Conservation (phyloP, 2,797 vertebrate species). For the Spatula versicolor region DNA sequence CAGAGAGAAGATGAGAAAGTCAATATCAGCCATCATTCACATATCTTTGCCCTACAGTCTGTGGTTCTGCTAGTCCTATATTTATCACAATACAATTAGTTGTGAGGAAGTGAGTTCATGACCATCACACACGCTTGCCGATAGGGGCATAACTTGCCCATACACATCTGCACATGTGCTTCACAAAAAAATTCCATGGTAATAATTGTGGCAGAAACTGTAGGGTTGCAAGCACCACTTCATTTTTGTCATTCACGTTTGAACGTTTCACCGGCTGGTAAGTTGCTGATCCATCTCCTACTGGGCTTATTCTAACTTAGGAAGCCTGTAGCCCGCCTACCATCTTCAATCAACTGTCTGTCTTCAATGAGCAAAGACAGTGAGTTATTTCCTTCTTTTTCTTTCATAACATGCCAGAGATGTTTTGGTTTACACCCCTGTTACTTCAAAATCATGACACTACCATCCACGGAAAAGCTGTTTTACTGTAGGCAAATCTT, state of each 20-base stretch:
- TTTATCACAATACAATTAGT: not conserved
- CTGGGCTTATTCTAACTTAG: not conserved
- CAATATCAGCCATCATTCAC: constrained; percentile 24
- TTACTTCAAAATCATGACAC: constrained; percentile 38
- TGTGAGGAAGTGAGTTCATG: not conserved
- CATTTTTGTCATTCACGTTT: not conserved
- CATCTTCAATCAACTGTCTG: not conserved
- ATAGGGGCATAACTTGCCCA: rapidly evolving
- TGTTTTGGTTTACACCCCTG: constrained; percentile 16
- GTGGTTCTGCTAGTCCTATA: not conserved
- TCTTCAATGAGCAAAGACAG: not conserved
- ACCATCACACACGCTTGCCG: not conserved
- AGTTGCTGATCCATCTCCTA: not conserved
- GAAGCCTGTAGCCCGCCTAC: not conserved
- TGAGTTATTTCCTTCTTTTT: constrained; percentile 22
- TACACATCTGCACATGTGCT: rapidly evolving
- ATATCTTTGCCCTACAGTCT: not conserved
- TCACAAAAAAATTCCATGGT: rapidly evolving
- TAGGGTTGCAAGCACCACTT: not conserved
- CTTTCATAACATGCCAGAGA: constrained; percentile 6
- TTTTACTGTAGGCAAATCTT: constrained; percentile 19
- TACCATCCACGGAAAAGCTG: not conserved
- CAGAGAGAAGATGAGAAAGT: constrained; percentile 39
- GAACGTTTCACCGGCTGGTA: not conserved
- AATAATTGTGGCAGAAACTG: not conserved